Evolutionary conservation across 2,797 vertebrate genomes (phyloP), one percentile per base, ranked within the genome.

Genomic region (Sebastiscus albofasciatus): DNA sequence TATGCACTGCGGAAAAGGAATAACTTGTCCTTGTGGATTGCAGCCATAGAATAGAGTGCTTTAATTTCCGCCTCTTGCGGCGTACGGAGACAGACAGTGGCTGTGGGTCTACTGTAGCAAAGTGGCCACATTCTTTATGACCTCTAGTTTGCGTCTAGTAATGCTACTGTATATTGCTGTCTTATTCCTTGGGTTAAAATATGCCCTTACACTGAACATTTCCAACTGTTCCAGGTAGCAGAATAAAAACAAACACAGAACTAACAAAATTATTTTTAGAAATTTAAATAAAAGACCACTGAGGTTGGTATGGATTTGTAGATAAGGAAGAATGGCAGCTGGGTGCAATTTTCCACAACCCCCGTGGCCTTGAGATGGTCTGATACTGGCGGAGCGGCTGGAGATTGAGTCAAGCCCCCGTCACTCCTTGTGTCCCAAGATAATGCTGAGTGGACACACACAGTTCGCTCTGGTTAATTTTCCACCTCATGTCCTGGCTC

Each of bases 371-470:
- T 68, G 72, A 84, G 85, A 87, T 83, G 75, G 74, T 72, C 82
- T 82, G 89, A 91, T 88, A 85, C 4, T 10, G 1, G 31, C 31
- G 7, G 27, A 61, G 70, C 3, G 8, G 83, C 69, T 85, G 49
- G 29, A 86, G 83, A 92, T 84, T 68, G 79, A 89, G 78, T 89
- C 73, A 64, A 88, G 60, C 61, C 74, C 66, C 67, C 4, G 13
- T 81, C 31, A 22, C 66, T 72, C 71, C 80, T 87, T 42, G 79
- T 79, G 81, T 84, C 72, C 77, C 54, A 64, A 75, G 87, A 91
- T 93, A 91, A 91, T 87, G 79, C 69, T 80, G 82, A 90, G 86
- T 86, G 88, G 85, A 91, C 87, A 88, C 87, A 88, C 90, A 83
- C 59, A 74, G 83, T 85, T 88, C 74, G 61, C 61, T 79, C 64